phyloP scores from a whole-genome alignment of 1,140 invertebrate species.

The Drosophila chauvacae region DNA sequence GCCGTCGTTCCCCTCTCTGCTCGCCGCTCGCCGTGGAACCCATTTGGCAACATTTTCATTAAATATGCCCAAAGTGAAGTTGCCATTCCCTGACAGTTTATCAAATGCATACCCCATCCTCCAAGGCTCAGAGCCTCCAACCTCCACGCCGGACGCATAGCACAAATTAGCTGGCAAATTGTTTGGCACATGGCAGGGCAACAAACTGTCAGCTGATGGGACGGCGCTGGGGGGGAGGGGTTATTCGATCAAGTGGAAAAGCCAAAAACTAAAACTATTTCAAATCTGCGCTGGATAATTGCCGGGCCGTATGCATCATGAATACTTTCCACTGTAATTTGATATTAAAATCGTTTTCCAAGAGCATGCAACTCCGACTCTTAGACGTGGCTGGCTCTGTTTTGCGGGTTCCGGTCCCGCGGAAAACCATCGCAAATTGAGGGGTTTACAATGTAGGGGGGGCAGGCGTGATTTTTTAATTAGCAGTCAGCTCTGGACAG shows the following conservation, averaged over 20 bases:
- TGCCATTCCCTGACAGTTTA: slow-evolving; percentile 81
- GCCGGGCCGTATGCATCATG: slow-evolving; percentile 33
- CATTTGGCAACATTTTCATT: slow-evolving; percentile 82
- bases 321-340: slow-evolving; percentile 44
- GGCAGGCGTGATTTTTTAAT: slow-evolving; percentile 20
- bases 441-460: slow-evolving; percentile 6
- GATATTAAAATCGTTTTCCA: slow-evolving; percentile 46
- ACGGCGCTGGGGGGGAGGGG: not conserved
- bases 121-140: not conserved
- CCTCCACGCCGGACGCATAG: slow-evolving; percentile 39
- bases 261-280: slow-evolving; percentile 55
- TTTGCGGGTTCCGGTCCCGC: slow-evolving; percentile 13
- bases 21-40: slow-evolving; percentile 23
- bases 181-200: slow-evolving; percentile 66
- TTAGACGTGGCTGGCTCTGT: slow-evolving; percentile 6
- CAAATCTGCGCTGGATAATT: slow-evolving; percentile 41
- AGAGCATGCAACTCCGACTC: slow-evolving; percentile 14
- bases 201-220: slow-evolving; percentile 40
- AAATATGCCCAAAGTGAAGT: slow-evolving; percentile 83
- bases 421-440: slow-evolving; percentile 16
- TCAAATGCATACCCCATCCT: slow-evolving; percentile 69
- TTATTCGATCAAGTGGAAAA: slow-evolving; percentile 52
- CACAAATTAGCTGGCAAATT: slow-evolving; percentile 79
- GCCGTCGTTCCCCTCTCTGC: not conserved
- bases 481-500: not conserved